Base-by-base conservation (phyloP, 2,797 vertebrate species). In the Erpetoichthys calabaricus region DNA sequence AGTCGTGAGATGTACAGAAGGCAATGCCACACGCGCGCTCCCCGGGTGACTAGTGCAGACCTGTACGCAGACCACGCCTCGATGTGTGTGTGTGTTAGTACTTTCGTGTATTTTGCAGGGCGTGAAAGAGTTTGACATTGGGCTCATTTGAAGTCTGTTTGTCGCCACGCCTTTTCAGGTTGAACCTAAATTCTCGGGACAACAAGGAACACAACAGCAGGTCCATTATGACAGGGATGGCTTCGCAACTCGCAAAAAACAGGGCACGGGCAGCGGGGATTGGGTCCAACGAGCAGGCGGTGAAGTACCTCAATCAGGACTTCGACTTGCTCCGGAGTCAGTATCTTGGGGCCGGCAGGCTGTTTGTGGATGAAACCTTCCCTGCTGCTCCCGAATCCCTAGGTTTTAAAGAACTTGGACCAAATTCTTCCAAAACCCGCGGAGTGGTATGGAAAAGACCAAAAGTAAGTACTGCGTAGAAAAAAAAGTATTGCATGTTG, bases 381-480 rank as follows among this genome's bases (percentile, higher is more conserved):
- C 80, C 88, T 3, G 84, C 91, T 49, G 64, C 65, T 1, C 76
- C 86, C 3, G 55, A 84, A 2, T 67, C 89, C 0, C 74, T 98
- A 61, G 92, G 94, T 45, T 94, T 86, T 71, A 85, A 79, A 0
- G 92, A 98, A 49, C 70, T 98, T 73, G 94, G 91, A 4, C 79
- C 82, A 0, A 62, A 60, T 69, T 91, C 91, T 1, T 8, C 3
- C 78, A 93, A 95, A 68, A 82, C 79, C 4, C 80, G 82, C 1
- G 91, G 90, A 44, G 74, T 94, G 62, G 80, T 70, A 63, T 96
- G 93, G 93, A 88, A 85, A 69, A 84, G 88, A 67, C 89, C 89
- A 25, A 73, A 77, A 75, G 89, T 91, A 80, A 68, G 71, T 59
- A 44, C 25, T 1, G 25, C 25, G 25, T 25, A 25, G 25, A 25